These are phyloP conservation scores for Melanotaenia trifasciata DNA, from an alignment of 2,797 vertebrate species.

Conservation along the genomic window DNA sequence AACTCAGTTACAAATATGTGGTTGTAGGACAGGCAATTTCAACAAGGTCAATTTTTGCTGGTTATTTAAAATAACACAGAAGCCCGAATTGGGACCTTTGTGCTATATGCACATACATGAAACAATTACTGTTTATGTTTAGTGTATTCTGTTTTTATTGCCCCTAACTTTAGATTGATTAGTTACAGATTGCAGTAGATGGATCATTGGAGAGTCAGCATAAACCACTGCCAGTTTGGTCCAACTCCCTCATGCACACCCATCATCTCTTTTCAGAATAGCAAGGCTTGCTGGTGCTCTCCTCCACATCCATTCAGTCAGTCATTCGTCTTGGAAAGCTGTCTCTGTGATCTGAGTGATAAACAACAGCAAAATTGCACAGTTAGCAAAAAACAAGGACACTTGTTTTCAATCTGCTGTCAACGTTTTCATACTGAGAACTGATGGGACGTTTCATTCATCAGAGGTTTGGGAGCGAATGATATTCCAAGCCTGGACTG, in stretches of 20 bases:
- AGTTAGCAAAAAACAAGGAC: constrained; percentile 85
- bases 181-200: constrained; percentile 85
- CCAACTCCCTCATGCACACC: constrained; percentile 81
- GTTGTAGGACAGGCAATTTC: not conserved
- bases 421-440: constrained; percentile 82
- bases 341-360: constrained; percentile 85
- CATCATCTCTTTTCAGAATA: constrained; percentile 80
- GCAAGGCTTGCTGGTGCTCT: constrained; percentile 76
- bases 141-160: constrained; percentile 76
- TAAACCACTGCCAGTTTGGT: constrained; percentile 84
- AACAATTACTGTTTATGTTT: constrained; percentile 68
- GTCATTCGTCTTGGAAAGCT: constrained; percentile 84
- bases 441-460: constrained; percentile 82
- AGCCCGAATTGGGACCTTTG: constrained; percentile 35
- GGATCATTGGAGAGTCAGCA: constrained; percentile 88
- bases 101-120: constrained; percentile 57
- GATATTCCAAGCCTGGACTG: constrained; percentile 49
- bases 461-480: constrained; percentile 58
- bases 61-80: constrained; percentile 8
- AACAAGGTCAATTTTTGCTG: constrained; percentile 11
- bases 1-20: not conserved
- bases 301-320: constrained; percentile 79
- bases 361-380: constrained; percentile 84
- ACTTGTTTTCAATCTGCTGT: constrained; percentile 88
- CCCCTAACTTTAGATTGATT: constrained; percentile 88